Percentiles rank a stretch among this genome's conserved stretches.
These are phyloP conservation scores for Whitmania pigra DNA, from an alignment of 1,140 invertebrate genomes.

Conservation along the genomic window DNA sequence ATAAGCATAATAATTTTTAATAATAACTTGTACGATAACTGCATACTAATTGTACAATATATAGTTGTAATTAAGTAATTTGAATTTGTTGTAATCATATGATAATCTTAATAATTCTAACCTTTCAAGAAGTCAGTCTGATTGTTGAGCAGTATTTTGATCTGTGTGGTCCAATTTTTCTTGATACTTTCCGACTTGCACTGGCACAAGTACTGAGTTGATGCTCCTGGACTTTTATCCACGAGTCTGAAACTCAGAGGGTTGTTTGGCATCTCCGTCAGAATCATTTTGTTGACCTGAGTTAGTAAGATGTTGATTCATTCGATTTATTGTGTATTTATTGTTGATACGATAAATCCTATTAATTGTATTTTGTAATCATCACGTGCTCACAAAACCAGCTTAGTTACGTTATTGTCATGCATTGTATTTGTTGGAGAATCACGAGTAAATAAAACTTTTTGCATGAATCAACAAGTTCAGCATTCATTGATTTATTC, in stretches of 20 bases:
- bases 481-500: too few species aligned
- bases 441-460: background rate
- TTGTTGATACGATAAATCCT: too few species aligned
- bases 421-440: background rate
- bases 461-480: background rate
- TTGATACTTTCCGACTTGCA: slow-evolving; percentile 52
- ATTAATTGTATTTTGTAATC: background rate
- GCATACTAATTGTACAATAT: too few species aligned
- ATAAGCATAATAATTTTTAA: too few species aligned
- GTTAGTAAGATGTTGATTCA: slow-evolving; percentile 10
- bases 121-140: slow-evolving; percentile 64
- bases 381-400: background rate
- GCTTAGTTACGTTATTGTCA: too few species aligned
- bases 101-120: slow-evolving; percentile 19
- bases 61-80: too few species aligned
- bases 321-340: too few species aligned
- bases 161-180: slow-evolving; percentile 67
- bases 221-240: slow-evolving; percentile 56
- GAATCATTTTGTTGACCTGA: slow-evolving; percentile 85
- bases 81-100: too few species aligned
- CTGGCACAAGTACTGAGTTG: slow-evolving; percentile 60
- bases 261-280: slow-evolving; percentile 52
- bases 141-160: slow-evolving; percentile 70
- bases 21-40: too few species aligned
- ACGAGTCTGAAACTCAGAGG: slow-evolving; percentile 64